These are phyloP conservation scores for Fregetta grallaria DNA, from an alignment of 2,113 vertebrate genomes.

Conservation along the genomic window DNA sequence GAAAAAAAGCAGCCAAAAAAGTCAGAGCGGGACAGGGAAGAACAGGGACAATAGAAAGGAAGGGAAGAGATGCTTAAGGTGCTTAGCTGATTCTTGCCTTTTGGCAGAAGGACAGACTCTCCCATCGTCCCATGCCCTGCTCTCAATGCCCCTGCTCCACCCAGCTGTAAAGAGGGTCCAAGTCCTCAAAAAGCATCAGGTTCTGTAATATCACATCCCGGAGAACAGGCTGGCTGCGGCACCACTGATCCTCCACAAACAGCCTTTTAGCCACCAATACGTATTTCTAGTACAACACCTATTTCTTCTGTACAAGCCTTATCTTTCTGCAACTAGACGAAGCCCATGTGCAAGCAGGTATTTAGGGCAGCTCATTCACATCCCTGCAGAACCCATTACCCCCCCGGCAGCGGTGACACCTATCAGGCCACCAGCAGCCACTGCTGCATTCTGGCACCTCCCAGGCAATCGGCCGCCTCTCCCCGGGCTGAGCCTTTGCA, in stretches of 20 bases:
- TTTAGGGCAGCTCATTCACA: neutral
- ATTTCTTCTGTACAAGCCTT: neutral
- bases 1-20: neutral
- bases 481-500: neutral
- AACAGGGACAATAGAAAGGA: rapidly evolving
- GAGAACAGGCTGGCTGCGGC: neutral
- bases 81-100: neutral
- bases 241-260: rapidly evolving
- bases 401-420: neutral
- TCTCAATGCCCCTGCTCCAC: neutral
- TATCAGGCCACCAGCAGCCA: neutral
- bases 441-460: too few species aligned
- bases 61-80: neutral
- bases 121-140: neutral
- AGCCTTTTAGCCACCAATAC: neutral
- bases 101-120: neutral
- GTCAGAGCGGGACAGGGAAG: neutral
- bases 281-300: neutral
- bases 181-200: neutral
- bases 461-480: rapidly evolving
- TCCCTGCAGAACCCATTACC: rapidly evolving
- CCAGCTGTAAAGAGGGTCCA: neutral
- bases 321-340: rapidly evolving
- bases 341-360: rapidly evolving
- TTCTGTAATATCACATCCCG: rapidly evolving